Base-by-base conservation (phyloP, 2,797 vertebrate genomes). In the Lepidocolaptes lacrymiger region DNA sequence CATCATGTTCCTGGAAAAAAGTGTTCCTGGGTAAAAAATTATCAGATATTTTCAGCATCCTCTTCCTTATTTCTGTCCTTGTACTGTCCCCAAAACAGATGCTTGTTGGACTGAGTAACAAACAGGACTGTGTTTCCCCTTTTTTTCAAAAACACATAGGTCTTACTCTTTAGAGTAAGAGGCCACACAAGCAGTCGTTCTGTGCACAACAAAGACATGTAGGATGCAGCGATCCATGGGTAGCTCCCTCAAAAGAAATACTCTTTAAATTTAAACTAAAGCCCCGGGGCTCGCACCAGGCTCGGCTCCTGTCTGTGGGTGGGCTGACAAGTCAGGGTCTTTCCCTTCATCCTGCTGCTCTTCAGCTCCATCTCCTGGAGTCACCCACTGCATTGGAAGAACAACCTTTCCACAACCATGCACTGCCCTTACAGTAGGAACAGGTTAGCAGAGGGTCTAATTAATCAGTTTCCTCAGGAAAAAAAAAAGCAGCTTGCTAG, bases 321-420 rank as follows among this genome's bases (percentile, higher is more conserved):
- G 62, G 87, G 68, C 79, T 59, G 30, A 52, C 4, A 18, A 91
- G 9, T 30, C 2, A 6, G 12, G 49, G 54, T 64, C 85, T n/a
- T 71, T 71, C 27, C 58, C 59, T 74, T 71, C 61, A 52, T 90
- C 58, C 43, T 59, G 48, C 55, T 94, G 92, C 77, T 91, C 89
- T 87, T 69, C 74, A 85, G 86, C 86, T 92, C 77, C 86, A 79
- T 55, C 91, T 94, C 77, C 61, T 80, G 91, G 74, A 92, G 34
- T 23, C 72, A 71, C 34, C 23, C 48, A 24, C 59, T n/a, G 24
- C 61, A 12, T 0, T 22, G 74, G 41, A n/a, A 49, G 20, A 69
- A 26, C 5, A 80, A 61, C 59, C n/a, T 44, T 69, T 37, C 44
- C 63, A 30, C 67, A 55, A 55, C 39, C 52, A 18, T 1, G 5